Evolutionary conservation across 2,888 invertebrate genomes (phyloP).

Genomic region (Altica lythri): DNA sequence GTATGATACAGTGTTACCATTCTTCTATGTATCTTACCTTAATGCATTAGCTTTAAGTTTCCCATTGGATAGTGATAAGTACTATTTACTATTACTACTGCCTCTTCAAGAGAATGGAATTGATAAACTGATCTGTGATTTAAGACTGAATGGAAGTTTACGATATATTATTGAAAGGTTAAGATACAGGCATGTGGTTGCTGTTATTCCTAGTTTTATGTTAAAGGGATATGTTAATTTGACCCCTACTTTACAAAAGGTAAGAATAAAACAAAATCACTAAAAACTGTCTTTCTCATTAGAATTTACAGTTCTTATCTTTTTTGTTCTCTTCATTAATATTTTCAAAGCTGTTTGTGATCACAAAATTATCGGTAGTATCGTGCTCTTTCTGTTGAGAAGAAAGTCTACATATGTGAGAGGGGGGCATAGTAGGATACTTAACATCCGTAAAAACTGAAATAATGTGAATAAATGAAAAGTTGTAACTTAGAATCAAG

Average conservation of each 20-base stretch:
- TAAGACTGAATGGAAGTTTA: slow-evolving; percentile 67
- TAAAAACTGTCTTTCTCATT: no score
- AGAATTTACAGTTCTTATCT: no score
- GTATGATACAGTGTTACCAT: slow-evolving; percentile 78
- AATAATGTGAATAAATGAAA: no score
- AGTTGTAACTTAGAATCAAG: no score
- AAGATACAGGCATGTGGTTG: slow-evolving; percentile 72
- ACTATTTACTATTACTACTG: slow-evolving; percentile 75
- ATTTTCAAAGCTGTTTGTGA: no score
- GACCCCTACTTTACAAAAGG: slow-evolving; percentile 81
- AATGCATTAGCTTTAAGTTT: slow-evolving; percentile 75
- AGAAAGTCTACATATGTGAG: no score
- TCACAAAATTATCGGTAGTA: no score
- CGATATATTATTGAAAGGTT: slow-evolving; percentile 71
- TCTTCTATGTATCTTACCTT: slow-evolving; percentile 72
- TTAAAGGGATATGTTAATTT: slow-evolving; percentile 78
- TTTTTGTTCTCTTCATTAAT: no score
- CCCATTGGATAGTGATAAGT: slow-evolving; percentile 79
- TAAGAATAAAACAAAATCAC: slow-evolving; percentile 54
- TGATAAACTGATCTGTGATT: slow-evolving; percentile 66
- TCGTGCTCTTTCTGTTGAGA: no score
- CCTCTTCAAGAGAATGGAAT: slow-evolving; percentile 67
- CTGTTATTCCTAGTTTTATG: slow-evolving; percentile 79
- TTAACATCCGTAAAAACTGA: no score
- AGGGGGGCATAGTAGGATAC: no score